These are phyloP conservation scores for Sylvilagus floridanus DNA, from an alignment of 2,797 vertebrate species.

Conservation along the genomic window DNA sequence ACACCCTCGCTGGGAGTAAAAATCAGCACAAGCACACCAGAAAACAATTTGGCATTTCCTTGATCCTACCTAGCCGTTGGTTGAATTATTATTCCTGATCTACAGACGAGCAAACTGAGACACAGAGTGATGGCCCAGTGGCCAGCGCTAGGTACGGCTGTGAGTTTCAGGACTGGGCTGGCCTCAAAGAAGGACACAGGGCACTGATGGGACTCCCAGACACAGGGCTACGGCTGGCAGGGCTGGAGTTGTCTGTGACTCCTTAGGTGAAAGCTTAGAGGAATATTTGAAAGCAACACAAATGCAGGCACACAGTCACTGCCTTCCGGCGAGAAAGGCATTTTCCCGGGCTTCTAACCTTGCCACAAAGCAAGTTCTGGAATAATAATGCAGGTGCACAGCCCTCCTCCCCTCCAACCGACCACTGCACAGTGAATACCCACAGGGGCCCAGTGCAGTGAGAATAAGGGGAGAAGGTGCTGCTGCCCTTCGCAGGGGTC, in stretches of 20 bases:
- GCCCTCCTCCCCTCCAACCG: not conserved
- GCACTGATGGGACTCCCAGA: not conserved
- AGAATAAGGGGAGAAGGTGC: not conserved
- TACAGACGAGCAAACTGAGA: conserved; percentile 31
- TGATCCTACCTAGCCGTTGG: too few relatives aligned
- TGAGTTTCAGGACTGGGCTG: not conserved
- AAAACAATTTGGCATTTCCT: conserved; percentile 33
- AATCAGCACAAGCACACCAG: not conserved
- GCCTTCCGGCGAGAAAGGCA: not conserved
- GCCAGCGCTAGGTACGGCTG: not conserved
- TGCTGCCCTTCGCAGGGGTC: not conserved
- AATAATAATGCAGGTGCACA: not conserved
- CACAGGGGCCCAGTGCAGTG: not conserved
- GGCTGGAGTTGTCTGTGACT: not conserved
- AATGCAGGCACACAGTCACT: not conserved
- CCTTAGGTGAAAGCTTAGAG: not conserved
- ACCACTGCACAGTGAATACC: not conserved
- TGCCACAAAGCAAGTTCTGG: not conserved
- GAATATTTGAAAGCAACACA: not conserved
- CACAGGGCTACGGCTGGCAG: not conserved
- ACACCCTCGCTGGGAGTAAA: not conserved
- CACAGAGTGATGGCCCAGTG: not conserved
- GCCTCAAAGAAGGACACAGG: not conserved
- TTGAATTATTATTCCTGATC: not conserved
- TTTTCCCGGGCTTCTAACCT: not conserved